Conservation (phyloP, 35 echinoderm and acorn worm species). For the Amphiura filiformis region DNA sequence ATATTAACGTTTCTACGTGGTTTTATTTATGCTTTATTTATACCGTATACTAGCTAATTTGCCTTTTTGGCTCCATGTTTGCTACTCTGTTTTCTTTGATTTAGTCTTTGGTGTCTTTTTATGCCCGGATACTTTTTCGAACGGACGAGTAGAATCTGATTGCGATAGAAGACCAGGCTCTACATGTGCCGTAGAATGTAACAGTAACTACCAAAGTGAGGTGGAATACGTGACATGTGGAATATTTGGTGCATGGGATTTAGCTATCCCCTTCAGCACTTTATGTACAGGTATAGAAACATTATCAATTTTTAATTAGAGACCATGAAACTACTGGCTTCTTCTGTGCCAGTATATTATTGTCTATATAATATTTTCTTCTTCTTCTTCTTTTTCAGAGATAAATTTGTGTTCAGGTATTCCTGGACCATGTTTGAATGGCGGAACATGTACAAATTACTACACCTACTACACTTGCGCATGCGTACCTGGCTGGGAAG, state of each 20-base stretch:
- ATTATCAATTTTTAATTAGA: too few relatives aligned
- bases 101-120: background rate
- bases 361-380: too few relatives aligned
- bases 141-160: background rate
- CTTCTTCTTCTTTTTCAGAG: too few relatives aligned
- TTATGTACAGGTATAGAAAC: too few relatives aligned
- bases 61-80: background rate
- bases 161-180: conserved; percentile 9
- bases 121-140: background rate
- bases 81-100: background rate
- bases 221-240: background rate
- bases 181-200: conserved; percentile 16
- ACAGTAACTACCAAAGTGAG: background rate
- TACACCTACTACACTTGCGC: too few relatives aligned
- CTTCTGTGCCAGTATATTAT: too few relatives aligned
- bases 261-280: too few relatives aligned
- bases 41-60: background rate
- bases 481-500: too few relatives aligned
- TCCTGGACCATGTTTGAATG: too few relatives aligned
- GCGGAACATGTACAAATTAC: too few relatives aligned
- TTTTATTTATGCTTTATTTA: background rate
- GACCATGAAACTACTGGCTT: too few relatives aligned
- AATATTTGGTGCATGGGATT: background rate
- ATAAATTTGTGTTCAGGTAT: too few relatives aligned
- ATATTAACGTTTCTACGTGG: background rate